Evolutionary conservation across 1,140 invertebrate species (phyloP), one percentile per base, ranked within the genome.

Genomic region (Zaprionus davidi): DNA sequence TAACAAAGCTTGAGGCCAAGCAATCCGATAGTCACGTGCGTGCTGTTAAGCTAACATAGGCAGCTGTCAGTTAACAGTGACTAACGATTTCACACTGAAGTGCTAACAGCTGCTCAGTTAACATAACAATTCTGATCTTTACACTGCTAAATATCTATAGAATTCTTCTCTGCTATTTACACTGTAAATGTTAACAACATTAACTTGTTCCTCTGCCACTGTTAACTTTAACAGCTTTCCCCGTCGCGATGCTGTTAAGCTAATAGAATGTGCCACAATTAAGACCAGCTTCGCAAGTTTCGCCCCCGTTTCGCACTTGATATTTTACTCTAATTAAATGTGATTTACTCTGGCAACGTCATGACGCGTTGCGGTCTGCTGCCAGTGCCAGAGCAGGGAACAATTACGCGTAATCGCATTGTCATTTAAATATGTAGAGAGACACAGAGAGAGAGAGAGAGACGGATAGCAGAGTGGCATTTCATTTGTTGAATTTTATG

Each of bases 401-500:
- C 46, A 51, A 51, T 51, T 51, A 51, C 9, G 12, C 46, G 46
- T 22, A 51, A 46, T 46, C 41, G 41, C 41, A 46, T 9, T 46
- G n/a, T 46, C 41, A 46, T 17, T 46, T 46, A 17, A 17, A 46
- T 46, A 46, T 9, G 41, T 9, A 46, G 41, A n/a, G 7, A n/a
- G 7, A 6, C 15, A 7, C 15, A 31, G 9, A 34, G 31, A 34
- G 31, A 11, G 31, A 34, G 31, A 11, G 9, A 11, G 31, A 34
- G 31, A 11, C 9, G 9, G 28, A 4, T 4, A 17, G 20, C 2
- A 36, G 34, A 22, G 36, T 68, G 41, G 13, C 41, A 36, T 26
- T 49, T 36, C 31, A 68, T 68, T 34, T 68, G 51, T 53, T 53
- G 26, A 46, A 63, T 49, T 24, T 28, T 56, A 31, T 56, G 22